Base-by-base conservation (phyloP, 2,888 invertebrate genomes). In the Acrocera orbiculus region DNA sequence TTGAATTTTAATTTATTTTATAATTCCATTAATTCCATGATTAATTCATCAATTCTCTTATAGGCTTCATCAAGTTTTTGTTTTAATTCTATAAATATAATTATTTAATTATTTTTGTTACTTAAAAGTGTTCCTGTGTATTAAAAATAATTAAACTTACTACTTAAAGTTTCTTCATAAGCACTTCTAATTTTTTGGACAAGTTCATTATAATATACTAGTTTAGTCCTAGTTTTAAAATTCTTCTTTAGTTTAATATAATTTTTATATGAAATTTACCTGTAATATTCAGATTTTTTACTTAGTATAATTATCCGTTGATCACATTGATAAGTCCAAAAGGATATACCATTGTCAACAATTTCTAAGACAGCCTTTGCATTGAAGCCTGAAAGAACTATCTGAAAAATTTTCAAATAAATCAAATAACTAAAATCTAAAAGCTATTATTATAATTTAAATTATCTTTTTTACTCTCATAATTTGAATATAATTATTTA, bases 311-410 rank as follows among this genome's bases (percentile, higher is more conserved):
- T 14, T 2, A 13, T 27, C 46, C 50, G 47, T 34, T 46, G 45
- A 14, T 40, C 40, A 23, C 47, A 43, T 50, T 63, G 63, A 41
- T 62, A 61, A 6, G 51, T 54, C 62, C 62, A 63, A 44, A 63
- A 63, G 17, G 56, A 45, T 16, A 62, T 42, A 15, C 61, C 57
- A 39, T 60, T 44, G 4, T 51, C 48, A 34, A 54, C 52, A 13
- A 62, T 53, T 37, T 63, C 62, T 44, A 58, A 47, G 8, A 62
- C 50, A 16, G 50, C 48, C 40, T 62, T 61, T 28, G 62, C 62
- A 36, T 54, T 30, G 10, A 34, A 14, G 11, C 53, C 37, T 56
- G 50, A n/a, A 60, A 62, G 22, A 57, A 57, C 17, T 61, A 43
- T 13, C 61, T 51, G 58, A 60, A 22, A 14, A 30, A 13, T 7